Evolutionary conservation across 2,113 vertebrate species (phyloP), one percentile per base, ranked within the genome.

Genomic region (Dipodomys ordii): DNA sequence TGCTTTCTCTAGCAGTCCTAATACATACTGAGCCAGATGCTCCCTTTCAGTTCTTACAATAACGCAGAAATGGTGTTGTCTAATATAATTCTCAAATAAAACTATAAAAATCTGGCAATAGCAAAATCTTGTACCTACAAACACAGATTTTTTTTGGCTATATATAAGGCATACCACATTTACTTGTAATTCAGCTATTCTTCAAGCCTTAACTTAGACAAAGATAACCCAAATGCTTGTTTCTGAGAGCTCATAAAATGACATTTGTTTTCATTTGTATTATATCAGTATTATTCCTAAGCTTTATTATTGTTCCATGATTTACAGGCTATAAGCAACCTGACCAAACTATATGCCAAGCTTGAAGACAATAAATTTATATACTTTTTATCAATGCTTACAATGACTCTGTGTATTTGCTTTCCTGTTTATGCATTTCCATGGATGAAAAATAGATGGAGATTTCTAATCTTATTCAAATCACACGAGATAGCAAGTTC

Each of bases 171-270:
- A 4, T 2, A 77, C 0, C 23, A 82, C 13, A 77, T 72, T 72
- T 71, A 81, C 11, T 92, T 86, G 19, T 15, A 89, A 6, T 35
- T 82, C 46, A 65, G 28, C 2, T 25, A 83, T 27, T 57, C 28
- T 83, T 60, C 64, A 90, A 32, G 62, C 57, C 88, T 79, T 62
- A 86, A 49, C 72, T 88, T 67, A 88, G 78, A 80, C 18, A 88
- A 39, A 91, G 20, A 88, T 39, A 32, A 64, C 87, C 10, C 30
- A 81, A 90, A 53, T 49, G 18, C 60, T 80, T 93, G 53, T 32
- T 78, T 91, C 49, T 73, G n/a, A 67, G 10, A 85, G 25, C 2
- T 69, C 57, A 79, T 20, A 93, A 91, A 32, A 72, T 35, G 22
- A 4, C 15, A 60, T 32, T 83, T 69, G 67, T 39, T 72, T 78